phyloP scores from a whole-genome alignment of 2,797 vertebrate genomes.

The Amazonetta brasiliensis region DNA sequence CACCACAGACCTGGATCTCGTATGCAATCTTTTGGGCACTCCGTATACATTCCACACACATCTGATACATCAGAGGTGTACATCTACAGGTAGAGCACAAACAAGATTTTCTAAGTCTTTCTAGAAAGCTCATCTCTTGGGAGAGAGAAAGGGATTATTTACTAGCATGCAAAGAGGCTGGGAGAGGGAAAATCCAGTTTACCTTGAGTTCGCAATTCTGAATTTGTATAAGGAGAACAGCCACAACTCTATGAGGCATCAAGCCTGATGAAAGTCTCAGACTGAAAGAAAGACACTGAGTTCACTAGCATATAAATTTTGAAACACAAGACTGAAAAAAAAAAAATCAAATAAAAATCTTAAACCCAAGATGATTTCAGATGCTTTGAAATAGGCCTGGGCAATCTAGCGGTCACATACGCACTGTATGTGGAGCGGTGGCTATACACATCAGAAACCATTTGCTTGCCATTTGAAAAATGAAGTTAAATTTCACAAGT shows the following conservation, averaged over 20 bases:
- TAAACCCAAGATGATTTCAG: neutral
- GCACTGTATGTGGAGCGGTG: neutral
- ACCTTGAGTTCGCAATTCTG: neutral
- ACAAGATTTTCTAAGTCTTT: neutral
- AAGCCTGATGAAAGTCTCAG: neutral
- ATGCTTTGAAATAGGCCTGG: neutral
- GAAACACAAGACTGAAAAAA: neutral
- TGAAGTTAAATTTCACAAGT: neutral
- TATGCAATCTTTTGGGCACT: neutral
- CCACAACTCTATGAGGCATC: neutral
- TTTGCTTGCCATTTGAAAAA: neutral
- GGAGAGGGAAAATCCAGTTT: neutral
- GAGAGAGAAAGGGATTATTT: neutral
- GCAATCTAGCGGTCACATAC: neutral
- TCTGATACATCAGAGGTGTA: neutral
- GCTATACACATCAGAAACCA: neutral
- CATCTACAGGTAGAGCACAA: neutral
- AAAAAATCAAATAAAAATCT: neutral
- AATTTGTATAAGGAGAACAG: neutral
- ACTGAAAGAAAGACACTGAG: neutral
- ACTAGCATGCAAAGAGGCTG: neutral
- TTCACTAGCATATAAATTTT: neutral
- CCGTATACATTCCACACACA: rapidly evolving
- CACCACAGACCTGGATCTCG: neutral
- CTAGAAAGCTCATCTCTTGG: neutral